These are phyloP conservation scores for Euphonia xanthogaster DNA, from an alignment of 2,797 vertebrate genomes.

Conservation along the genomic window DNA sequence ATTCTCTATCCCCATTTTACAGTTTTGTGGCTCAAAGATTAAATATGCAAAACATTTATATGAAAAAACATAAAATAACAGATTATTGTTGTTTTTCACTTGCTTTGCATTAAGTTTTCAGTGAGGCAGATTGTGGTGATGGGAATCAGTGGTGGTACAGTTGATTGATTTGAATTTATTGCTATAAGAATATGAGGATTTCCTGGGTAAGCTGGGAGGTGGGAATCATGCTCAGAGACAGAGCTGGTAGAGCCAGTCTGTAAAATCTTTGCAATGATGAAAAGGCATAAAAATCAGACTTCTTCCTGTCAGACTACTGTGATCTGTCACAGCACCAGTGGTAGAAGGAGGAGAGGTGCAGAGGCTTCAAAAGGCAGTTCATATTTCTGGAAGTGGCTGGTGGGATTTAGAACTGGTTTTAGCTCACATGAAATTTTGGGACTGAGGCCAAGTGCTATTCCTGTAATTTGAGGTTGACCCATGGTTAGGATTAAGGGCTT, in stretches of 20 bases:
- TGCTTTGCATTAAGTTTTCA: background rate
- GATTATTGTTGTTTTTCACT: background rate
- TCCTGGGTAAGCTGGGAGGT: background rate
- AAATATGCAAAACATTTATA: constrained; percentile 2
- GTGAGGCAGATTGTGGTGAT: background rate
- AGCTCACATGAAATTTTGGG: background rate
- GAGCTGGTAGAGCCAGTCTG: background rate
- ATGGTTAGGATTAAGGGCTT: background rate
- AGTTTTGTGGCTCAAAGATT: background rate
- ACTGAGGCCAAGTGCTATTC: constrained; percentile 15
- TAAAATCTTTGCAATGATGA: constrained; percentile 21
- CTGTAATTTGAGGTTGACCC: background rate
- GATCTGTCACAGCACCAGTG: background rate
- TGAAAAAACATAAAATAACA: background rate
- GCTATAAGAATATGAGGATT: background rate
- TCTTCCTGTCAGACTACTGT: background rate
- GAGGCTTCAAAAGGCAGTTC: background rate
- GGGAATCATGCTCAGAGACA: background rate
- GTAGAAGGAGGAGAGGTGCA: background rate
- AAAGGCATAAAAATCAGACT: background rate
- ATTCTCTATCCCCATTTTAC: background rate
- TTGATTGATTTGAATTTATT: background rate
- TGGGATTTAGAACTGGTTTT: constrained; percentile 31
- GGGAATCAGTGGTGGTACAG: background rate
- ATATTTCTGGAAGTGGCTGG: background rate